Conservation (phyloP, 2,113 vertebrate species). For the Takifugu flavidus region DNA sequence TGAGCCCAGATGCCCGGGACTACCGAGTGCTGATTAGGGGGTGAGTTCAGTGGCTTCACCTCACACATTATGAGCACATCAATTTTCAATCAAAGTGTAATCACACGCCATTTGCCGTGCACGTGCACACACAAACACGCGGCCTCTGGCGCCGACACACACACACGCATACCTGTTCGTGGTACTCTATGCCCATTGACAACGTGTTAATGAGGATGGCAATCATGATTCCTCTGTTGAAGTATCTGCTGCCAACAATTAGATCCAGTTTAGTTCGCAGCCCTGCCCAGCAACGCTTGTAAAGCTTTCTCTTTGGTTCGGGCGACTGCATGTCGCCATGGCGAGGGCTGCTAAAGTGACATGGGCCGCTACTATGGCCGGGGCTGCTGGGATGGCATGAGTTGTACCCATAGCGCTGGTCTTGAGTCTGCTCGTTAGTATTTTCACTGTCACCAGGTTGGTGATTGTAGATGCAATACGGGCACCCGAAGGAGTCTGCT, state of each 20-base stretch:
- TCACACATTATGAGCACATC: conserved; percentile 47
- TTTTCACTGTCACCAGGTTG: conserved; percentile 30
- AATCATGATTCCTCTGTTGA: conserved; percentile 96
- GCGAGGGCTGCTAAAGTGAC: conserved; percentile 35
- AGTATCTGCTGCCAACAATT: conserved; percentile 96
- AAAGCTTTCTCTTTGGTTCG: conserved; percentile 38
- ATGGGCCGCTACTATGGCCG: conserved; percentile 31
- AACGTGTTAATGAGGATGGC: conserved; percentile 96
- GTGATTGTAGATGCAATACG: conserved; percentile 60
- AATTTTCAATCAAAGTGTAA: conserved; percentile 43
- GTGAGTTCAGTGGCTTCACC: conserved; percentile 46
- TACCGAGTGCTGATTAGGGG: conserved; percentile 62
- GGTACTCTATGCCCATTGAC: conserved; percentile 97
- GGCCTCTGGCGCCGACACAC: not conserved
- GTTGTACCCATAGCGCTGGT: conserved; percentile 29
- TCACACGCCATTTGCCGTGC: conserved; percentile 7
- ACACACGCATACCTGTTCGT: conserved; percentile 84
- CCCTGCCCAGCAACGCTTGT: conserved; percentile 40
- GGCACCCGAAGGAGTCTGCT: conserved; percentile 45
- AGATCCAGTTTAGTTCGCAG: conserved; percentile 53
- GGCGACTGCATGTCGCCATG: conserved; percentile 21
- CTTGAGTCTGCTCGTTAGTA: conserved; percentile 32
- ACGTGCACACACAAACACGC: not conserved
- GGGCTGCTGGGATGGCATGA: conserved; percentile 43
- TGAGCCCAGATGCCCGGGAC: conserved; percentile 46